These are phyloP conservation scores for Otis tarda DNA, from an alignment of 2,113 vertebrate species.

Conservation along the genomic window DNA sequence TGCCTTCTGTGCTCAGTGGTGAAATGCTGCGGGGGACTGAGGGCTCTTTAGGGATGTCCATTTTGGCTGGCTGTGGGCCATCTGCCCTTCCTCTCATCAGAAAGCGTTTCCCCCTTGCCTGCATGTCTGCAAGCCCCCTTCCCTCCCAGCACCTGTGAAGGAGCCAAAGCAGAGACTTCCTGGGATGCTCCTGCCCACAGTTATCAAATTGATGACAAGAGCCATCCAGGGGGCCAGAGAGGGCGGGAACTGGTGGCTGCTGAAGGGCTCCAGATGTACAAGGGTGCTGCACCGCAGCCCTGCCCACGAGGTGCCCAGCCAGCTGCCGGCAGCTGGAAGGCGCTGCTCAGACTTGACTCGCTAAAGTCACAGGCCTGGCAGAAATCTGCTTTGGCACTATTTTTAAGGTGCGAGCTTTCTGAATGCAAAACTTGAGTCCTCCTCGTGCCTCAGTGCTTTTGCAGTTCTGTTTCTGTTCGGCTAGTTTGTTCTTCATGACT, in stretches of 20 bases:
- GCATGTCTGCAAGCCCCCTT: neutral
- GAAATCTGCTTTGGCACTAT: neutral
- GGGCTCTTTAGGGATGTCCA: neutral
- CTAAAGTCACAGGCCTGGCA: neutral
- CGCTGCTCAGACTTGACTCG: neutral
- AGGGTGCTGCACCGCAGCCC: neutral
- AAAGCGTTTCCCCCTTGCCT: neutral
- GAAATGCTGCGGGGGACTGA: neutral
- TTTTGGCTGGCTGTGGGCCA: neutral
- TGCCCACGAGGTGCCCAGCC: neutral
- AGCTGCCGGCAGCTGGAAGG: neutral
- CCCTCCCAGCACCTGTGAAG: neutral
- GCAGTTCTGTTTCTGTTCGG: neutral
- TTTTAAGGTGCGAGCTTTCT: neutral
- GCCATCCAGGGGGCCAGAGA: neutral
- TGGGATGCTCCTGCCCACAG: neutral
- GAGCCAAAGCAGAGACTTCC: neutral
- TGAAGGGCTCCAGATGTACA: slow-evolving; percentile 48
- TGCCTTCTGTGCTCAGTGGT: neutral
- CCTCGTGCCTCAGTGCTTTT: neutral
- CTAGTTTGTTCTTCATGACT: neutral
- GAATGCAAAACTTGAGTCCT: neutral
- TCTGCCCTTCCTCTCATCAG: neutral
- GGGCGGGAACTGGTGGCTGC: neutral
- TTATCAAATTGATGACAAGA: neutral